These are phyloP conservation scores for Oligia strigilis DNA, from an alignment of 2,888 invertebrate genomes.

Conservation along the genomic window DNA sequence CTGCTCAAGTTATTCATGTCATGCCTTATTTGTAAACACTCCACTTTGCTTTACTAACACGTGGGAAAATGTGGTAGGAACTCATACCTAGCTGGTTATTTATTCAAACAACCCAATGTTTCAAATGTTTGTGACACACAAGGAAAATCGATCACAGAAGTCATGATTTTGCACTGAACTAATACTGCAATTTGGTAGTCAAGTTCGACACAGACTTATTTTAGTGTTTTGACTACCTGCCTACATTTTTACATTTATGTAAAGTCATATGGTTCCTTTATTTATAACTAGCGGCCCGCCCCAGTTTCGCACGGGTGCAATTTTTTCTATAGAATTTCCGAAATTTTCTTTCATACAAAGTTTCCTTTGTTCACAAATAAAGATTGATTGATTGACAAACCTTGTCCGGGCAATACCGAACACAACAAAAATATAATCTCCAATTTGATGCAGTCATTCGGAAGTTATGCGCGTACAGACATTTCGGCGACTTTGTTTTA, in stretches of 20 bases:
- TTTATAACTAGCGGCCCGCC: neutral
- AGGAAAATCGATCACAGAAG: conserved; percentile 22
- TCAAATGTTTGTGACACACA: conserved; percentile 15
- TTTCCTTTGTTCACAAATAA: too few species aligned
- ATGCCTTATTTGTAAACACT: conserved; percentile 4
- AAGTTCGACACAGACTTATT: neutral
- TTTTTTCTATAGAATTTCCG: too few species aligned
- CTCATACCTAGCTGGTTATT: conserved; percentile 25
- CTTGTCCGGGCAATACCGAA: too few species aligned
- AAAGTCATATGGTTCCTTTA: neutral
- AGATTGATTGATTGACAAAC: too few species aligned
- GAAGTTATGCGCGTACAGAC: too few species aligned
- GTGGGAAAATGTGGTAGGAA: conserved; percentile 10
- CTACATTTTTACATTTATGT: neutral
- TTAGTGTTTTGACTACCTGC: neutral
- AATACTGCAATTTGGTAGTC: neutral
- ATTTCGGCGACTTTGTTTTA: neutral
- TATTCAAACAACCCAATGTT: neutral
- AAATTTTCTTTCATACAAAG: too few species aligned
- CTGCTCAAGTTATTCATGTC: neutral
- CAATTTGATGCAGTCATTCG: too few species aligned
- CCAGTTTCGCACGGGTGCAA: too few species aligned
- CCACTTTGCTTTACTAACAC: neutral
- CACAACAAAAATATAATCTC: too few species aligned
- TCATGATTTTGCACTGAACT: neutral